Evolutionary conservation across 2,797 vertebrate genomes (phyloP), one percentile per base, ranked within the genome.

Genomic region (Adrianichthys oophorus): DNA sequence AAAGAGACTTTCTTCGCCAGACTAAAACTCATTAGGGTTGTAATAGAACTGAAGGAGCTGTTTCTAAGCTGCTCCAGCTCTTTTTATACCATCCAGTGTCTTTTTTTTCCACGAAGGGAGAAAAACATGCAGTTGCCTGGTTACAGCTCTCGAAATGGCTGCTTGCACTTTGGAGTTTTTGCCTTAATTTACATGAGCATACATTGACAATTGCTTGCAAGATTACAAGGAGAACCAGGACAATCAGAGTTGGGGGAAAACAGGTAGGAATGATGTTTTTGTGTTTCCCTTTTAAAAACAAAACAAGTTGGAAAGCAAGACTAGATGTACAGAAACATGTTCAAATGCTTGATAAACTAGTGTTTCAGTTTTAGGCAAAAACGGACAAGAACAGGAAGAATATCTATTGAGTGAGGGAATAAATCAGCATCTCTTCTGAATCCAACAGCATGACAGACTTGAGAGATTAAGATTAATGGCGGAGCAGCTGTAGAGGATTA

Each of bases 91-190:
- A 61, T 7, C 15, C 56, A 44, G 5, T 21, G 18, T 57, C 23
- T 48, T 4, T 58, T 12, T 12, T 19, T 24, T 29, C 24, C 53
- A 41, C 41, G 29, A 17, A 7, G 19, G 37, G 15, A 41, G 12
- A 13, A 23, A 61, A 59, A 47, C 10, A 23, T 16, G 17, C n/a
- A 48, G 32, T 49, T 45, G 53, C 32, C 53, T 43, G 21, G 17
- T 51, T 52, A 57, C 67, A 48, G 26, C 41, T 51, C 21, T 62
- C n/a, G 32, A 44, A 41, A 56, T 37, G 13, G 2, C 52, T 49
- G 59, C 56, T 26, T 14, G 45, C 18, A 15, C 46, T n/a, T 56
- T 32, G 19, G 43, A 24, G 40, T 44, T 29, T 46, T 43, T 26
- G 7, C 17, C 46, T 48, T 32, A 10, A 29, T 61, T 43, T 19